A percentile compares a stretch with the other conserved stretches of the same genome.
Conservation (phyloP, 2,113 vertebrate species). For the Lophochroa leadbeateri region DNA sequence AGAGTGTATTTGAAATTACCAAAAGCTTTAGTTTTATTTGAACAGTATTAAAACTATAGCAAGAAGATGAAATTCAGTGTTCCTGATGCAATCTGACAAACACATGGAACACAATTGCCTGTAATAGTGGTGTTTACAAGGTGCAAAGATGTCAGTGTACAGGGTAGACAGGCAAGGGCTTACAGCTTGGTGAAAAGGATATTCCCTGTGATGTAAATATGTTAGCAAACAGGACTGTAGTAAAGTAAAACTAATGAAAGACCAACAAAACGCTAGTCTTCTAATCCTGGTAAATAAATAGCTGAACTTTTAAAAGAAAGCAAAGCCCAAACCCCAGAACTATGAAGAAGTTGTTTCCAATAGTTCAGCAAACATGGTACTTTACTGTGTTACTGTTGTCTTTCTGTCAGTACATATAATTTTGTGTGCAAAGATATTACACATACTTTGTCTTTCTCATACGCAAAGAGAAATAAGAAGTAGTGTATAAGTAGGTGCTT, state of each 20-base stretch:
- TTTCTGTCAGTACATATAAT: background rate
- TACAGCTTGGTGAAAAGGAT: background rate
- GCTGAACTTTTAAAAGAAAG: background rate
- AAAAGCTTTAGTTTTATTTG: background rate
- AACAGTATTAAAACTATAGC: background rate
- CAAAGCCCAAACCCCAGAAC: background rate
- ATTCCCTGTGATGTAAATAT: background rate
- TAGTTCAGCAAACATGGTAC: background rate
- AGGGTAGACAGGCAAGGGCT: background rate
- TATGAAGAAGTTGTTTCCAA: background rate
- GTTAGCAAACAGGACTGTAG: background rate
- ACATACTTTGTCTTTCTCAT: background rate
- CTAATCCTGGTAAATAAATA: background rate
- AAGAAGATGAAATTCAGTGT: background rate
- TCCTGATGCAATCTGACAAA: slow-evolving; percentile 40
- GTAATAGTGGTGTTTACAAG: slow-evolving; percentile 40
- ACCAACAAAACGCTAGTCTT: background rate
- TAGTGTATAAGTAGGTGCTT: background rate
- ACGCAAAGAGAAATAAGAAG: background rate
- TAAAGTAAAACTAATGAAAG: background rate
- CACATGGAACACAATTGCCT: slow-evolving; percentile 21
- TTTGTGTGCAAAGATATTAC: background rate
- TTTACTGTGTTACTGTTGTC: background rate
- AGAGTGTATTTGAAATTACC: background rate
- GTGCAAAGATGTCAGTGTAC: slow-evolving; percentile 22